Percentiles rank a stretch among this genome's conserved stretches.
Conservation (phyloP, 2,113 vertebrate genomes). For the Forbesichthys agassizii region DNA sequence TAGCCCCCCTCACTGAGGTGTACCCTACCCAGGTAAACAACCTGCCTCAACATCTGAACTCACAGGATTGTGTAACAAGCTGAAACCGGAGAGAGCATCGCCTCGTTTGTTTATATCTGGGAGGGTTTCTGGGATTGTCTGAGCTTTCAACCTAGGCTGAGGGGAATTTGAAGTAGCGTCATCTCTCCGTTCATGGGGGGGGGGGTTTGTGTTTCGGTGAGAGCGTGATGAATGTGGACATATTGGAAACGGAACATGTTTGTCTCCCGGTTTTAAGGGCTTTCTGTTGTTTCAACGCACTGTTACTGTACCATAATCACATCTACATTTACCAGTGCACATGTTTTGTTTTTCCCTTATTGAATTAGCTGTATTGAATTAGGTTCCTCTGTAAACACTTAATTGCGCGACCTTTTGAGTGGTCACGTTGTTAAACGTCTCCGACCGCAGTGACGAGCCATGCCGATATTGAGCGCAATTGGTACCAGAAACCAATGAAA, state of each 20-base stretch:
- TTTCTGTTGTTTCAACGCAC: slow-evolving; percentile 32
- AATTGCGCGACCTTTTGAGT: slow-evolving; percentile 49
- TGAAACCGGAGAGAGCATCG: slow-evolving; percentile 46
- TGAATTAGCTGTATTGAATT: slow-evolving; percentile 57
- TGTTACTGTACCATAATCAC: slow-evolving; percentile 36
- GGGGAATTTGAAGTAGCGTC: slow-evolving; percentile 27
- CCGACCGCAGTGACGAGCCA: slow-evolving; percentile 53
- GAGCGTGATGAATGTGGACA: slow-evolving; percentile 48
- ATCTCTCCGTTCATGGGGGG: slow-evolving; percentile 36
- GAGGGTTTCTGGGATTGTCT: slow-evolving; percentile 6
- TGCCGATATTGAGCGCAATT: slow-evolving; percentile 46
- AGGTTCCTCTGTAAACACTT: slow-evolving; percentile 53
- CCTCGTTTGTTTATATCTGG: slow-evolving; percentile 58
- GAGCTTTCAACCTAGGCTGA: slow-evolving; percentile 25
- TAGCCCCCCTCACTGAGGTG: not conserved
- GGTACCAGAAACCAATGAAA: slow-evolving; percentile 49
- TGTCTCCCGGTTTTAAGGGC: slow-evolving; percentile 34
- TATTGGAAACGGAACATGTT: slow-evolving; percentile 46
- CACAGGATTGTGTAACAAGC: slow-evolving; percentile 49
- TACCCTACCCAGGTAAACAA: slow-evolving; percentile 39
- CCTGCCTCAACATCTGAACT: slow-evolving; percentile 46
- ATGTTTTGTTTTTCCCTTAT: slow-evolving; percentile 53
- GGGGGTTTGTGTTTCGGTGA: slow-evolving; percentile 46
- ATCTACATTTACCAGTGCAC: slow-evolving; percentile 56
- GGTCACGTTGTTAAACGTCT: slow-evolving; percentile 42